Evolutionary conservation across 2,888 invertebrate species (phyloP).

Genomic region (Acanthacorydalis orientalis): DNA sequence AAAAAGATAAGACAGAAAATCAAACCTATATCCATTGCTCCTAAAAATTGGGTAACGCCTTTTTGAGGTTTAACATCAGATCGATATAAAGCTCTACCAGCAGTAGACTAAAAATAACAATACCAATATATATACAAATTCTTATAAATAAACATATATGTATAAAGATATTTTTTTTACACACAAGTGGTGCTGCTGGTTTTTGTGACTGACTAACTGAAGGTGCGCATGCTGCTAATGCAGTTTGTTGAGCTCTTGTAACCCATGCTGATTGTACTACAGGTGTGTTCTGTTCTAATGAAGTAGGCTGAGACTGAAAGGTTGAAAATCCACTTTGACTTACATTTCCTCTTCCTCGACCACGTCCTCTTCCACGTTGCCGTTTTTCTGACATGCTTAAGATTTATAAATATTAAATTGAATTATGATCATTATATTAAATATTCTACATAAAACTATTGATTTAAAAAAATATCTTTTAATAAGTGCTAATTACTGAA

Average conservation of each 20-base stretch:
- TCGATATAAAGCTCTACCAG: conserved; percentile 3
- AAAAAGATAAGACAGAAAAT: not conserved
- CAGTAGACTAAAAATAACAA: not conserved
- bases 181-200: too few species aligned
- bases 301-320: not conserved
- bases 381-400: conserved; percentile 9
- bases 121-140: too few species aligned
- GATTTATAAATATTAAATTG: not conserved
- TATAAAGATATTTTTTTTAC: too few species aligned
- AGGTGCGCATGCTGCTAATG: not conserved
- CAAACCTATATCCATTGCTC: not conserved
- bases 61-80: conserved; percentile 13
- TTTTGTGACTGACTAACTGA: not conserved
- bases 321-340: conserved; percentile 11
- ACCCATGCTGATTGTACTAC: conserved; percentile 11
- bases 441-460: too few species aligned
- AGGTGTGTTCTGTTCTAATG: not conserved
- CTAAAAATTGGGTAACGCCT: conserved; percentile 19
- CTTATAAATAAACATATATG: too few species aligned
- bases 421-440: too few species aligned
- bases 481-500: too few species aligned
- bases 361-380: conserved; percentile 22
- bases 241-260: not conserved
- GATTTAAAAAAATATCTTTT: too few species aligned
- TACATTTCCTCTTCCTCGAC: conserved; percentile 13